phyloP scores from a whole-genome alignment of 1,140 invertebrate species.

The Oncopeltus fasciatus region DNA sequence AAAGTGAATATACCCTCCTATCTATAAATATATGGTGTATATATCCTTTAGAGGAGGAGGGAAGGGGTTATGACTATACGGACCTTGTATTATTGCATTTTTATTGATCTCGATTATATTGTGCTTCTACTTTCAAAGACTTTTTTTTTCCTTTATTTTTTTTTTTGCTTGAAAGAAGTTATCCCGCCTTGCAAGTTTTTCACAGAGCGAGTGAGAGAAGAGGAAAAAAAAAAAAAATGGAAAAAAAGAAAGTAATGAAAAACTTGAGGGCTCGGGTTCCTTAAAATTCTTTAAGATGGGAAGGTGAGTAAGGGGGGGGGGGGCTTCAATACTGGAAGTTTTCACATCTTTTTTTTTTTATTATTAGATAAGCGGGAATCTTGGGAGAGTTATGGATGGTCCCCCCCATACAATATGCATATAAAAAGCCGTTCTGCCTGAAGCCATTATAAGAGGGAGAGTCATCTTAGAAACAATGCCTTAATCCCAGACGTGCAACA shows the following conservation, averaged over 20 bases:
- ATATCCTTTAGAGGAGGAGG: too few species aligned
- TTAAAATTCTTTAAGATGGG: constrained; percentile 6
- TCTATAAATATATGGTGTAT: too few species aligned
- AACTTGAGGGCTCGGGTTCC: not conserved
- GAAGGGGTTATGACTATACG: too few species aligned
- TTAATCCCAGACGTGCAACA: constrained; percentile 17
- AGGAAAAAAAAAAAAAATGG: not conserved
- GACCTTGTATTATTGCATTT: too few species aligned
- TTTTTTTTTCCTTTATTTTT: too few species aligned
- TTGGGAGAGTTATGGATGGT: constrained; percentile 4
- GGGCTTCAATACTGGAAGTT: constrained; percentile 4
- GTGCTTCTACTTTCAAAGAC: too few species aligned
- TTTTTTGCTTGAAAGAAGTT: constrained; percentile 2
- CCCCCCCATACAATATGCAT: constrained; percentile 7
- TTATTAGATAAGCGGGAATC: constrained; percentile 3
- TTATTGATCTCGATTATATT: too few species aligned
- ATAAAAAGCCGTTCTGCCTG: not conserved
- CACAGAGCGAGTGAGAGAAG: not conserved
- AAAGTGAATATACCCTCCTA: too few species aligned
- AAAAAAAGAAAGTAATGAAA: not conserved
- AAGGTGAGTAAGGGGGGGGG: not conserved
- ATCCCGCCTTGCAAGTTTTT: not conserved
- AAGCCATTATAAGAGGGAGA: constrained; percentile 9
- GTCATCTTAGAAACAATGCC: constrained; percentile 17
- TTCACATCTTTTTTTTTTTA: constrained; percentile 9